Percentiles rank a stretch among this genome's conserved stretches.
phyloP scores from a whole-genome alignment of 2,113 vertebrate species.

The Motacilla alba region DNA sequence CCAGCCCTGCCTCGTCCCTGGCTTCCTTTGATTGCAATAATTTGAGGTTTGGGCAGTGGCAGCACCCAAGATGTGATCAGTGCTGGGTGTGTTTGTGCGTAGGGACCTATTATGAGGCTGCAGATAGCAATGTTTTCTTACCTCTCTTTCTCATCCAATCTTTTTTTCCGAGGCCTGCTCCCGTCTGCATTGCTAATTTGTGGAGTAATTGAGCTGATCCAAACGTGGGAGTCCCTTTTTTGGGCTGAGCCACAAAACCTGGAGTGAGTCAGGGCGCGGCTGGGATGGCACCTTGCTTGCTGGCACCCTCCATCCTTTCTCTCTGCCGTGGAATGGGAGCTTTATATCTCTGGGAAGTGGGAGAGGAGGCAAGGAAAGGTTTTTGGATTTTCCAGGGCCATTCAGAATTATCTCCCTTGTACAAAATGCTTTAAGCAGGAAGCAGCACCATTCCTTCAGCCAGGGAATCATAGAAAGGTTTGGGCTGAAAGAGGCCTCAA shows the following conservation, averaged over 20 bases:
- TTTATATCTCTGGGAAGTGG: neutral
- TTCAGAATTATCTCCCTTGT: neutral
- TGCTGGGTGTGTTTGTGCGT: slow-evolving; percentile 26
- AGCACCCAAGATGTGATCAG: neutral
- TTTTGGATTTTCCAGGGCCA: neutral
- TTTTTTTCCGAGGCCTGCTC: neutral
- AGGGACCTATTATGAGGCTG: neutral
- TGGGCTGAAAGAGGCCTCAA: neutral
- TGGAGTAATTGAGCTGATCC: neutral
- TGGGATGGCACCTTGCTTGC: neutral
- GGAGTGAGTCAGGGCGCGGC: neutral
- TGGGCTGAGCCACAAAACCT: neutral
- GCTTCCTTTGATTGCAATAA: slow-evolving; percentile 19
- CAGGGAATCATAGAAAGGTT: neutral
- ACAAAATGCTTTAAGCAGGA: neutral
- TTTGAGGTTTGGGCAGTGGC: neutral
- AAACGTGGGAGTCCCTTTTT: neutral
- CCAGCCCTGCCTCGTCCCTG: neutral
- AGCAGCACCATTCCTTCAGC: accelerated
- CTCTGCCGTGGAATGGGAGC: neutral
- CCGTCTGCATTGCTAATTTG: neutral
- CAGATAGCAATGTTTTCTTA: neutral
- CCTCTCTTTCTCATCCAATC: neutral
- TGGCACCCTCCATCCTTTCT: neutral
- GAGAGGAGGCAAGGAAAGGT: neutral